Conservation (phyloP, 2,797 vertebrate genomes). For the Enteromius treurensis region DNA sequence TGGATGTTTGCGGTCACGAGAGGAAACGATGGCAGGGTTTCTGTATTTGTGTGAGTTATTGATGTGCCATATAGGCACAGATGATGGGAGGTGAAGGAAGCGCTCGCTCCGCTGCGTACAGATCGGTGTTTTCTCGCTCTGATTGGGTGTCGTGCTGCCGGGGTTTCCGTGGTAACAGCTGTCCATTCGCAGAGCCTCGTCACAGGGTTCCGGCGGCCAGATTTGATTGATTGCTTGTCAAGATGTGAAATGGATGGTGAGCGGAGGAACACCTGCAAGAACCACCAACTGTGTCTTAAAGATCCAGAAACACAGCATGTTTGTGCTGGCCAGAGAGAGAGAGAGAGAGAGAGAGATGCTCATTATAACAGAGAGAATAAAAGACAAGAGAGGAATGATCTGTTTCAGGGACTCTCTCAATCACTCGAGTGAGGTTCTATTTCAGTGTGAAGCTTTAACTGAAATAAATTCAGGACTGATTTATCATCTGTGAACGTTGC, state of each 20-base stretch:
- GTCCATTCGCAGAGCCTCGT: neutral
- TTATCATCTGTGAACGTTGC: neutral
- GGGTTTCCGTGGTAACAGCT: conserved; percentile 38
- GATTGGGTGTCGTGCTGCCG: neutral
- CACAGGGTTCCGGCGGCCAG: neutral
- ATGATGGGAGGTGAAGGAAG: neutral
- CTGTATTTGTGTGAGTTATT: neutral
- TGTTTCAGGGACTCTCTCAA: neutral
- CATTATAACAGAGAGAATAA: neutral
- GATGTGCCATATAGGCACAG: neutral
- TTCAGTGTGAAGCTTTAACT: neutral
- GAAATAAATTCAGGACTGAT: neutral
- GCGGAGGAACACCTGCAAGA: conserved; percentile 18
- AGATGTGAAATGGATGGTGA: conserved; percentile 26
- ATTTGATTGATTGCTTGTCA: conserved; percentile 33
- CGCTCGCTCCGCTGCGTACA: neutral
- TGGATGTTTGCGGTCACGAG: neutral
- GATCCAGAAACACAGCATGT: neutral
- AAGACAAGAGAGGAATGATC: neutral
- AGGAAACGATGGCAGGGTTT: neutral
- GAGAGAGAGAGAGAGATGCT: neutral
- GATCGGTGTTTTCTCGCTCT: neutral
- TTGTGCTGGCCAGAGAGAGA: neutral
- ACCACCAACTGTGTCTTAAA: neutral
- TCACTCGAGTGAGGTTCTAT: neutral